A percentile compares a stretch with the other conserved stretches of the same genome.
These are phyloP conservation scores for Xerus inauris DNA, from an alignment of 2,113 vertebrate genomes.

Conservation along the genomic window DNA sequence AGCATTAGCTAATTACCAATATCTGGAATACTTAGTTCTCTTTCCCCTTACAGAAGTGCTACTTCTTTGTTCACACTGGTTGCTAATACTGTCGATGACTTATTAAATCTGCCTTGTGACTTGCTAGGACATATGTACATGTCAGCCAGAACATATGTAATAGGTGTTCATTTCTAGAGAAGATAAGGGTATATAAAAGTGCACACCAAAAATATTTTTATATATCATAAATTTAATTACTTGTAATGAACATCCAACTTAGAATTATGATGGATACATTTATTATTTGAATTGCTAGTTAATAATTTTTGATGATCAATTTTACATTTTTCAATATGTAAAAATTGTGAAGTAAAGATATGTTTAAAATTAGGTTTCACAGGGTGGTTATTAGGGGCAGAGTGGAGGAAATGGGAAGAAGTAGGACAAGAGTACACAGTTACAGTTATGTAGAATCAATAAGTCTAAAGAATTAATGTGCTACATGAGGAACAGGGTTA, in stretches of 20 bases:
- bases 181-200: background rate
- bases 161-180: conserved; percentile 4
- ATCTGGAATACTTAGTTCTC: conserved; percentile 27
- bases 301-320: background rate
- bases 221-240: background rate
- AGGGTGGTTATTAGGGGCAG: background rate
- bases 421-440: background rate
- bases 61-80: background rate
- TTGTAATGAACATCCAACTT: background rate
- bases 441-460: background rate
- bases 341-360: background rate
- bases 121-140: too few species aligned
- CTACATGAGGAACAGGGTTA: background rate
- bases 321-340: too few species aligned
- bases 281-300: conserved; percentile 26
- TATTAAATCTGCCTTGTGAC: background rate
- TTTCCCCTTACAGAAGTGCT: background rate
- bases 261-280: background rate
- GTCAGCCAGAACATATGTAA: background rate
- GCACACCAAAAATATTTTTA: conserved; percentile 3
- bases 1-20: background rate
- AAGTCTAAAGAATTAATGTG: background rate
- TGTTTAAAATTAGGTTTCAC: background rate
- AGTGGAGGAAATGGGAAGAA: background rate
- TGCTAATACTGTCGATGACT: background rate